phyloP scores from a whole-genome alignment of 2,888 invertebrate species.

The Coecobrya sp. region DNA sequence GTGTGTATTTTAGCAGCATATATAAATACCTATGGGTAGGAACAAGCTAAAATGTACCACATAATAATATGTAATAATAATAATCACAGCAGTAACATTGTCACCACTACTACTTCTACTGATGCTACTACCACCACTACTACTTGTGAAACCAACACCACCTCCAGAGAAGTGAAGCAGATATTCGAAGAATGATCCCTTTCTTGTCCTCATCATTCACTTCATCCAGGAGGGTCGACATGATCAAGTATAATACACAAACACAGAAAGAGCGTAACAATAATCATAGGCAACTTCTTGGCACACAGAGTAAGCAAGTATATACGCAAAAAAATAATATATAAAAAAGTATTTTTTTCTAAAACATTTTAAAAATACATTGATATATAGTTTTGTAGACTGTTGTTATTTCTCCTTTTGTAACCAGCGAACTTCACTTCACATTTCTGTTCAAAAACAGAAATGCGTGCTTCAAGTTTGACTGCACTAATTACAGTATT shows the following conservation, averaged over 20 bases:
- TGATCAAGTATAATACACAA: slow-evolving; percentile 67
- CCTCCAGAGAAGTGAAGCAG: slow-evolving; percentile 27
- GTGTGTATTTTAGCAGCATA: too few relatives aligned
- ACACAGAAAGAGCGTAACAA: slow-evolving; percentile 73
- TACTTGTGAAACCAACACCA: not conserved
- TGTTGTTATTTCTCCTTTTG: too few relatives aligned
- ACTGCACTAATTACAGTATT: too few relatives aligned
- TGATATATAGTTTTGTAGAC: too few relatives aligned
- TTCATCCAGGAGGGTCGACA: slow-evolving; percentile 77
- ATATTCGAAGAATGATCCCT: slow-evolving; percentile 77
- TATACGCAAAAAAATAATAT: slow-evolving; percentile 2
- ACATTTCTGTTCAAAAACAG: too few relatives aligned
- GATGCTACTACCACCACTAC: not conserved
- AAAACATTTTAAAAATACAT: too few relatives aligned
- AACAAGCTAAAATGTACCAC: slow-evolving; percentile 5
- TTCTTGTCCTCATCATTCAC: slow-evolving; percentile 81
- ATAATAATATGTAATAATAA: not conserved
- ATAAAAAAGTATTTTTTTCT: not conserved
- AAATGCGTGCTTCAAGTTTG: too few relatives aligned
- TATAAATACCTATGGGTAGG: not conserved
- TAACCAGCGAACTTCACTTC: too few relatives aligned
- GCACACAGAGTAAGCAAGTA: slow-evolving; percentile 74
- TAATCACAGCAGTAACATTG: not conserved
- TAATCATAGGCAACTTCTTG: slow-evolving; percentile 70
- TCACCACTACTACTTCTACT: not conserved